These are phyloP conservation scores for Papilio xuthus DNA, from an alignment of 1,140 invertebrate genomes.

Conservation along the genomic window DNA sequence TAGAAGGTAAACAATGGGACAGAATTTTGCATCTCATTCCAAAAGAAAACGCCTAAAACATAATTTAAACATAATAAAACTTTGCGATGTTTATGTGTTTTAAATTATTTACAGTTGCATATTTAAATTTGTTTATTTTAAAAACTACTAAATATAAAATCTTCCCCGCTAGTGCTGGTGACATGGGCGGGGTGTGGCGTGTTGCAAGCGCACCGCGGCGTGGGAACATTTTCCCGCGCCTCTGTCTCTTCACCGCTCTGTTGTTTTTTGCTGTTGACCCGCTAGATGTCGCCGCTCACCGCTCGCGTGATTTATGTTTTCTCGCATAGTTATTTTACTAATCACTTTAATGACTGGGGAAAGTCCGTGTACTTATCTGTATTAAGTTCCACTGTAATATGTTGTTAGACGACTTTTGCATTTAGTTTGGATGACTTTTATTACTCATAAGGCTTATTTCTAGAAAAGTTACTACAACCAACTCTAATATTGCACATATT, in stretches of 20 bases:
- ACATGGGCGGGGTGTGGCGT: neutral
- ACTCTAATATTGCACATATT: too few relatives aligned
- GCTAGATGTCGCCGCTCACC: neutral
- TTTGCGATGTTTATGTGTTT: too few relatives aligned
- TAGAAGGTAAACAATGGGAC: too few relatives aligned
- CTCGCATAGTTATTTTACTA: neutral
- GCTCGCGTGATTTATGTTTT: neutral
- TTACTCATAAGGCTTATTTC: too few relatives aligned
- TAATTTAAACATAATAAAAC: too few relatives aligned
- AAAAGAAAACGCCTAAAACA: too few relatives aligned
- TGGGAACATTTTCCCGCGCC: conserved; percentile 12
- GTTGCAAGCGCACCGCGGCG: neutral
- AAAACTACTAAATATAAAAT: neutral
- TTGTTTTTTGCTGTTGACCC: neutral
- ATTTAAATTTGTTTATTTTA: neutral
- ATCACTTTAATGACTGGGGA: neutral
- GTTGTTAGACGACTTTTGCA: neutral
- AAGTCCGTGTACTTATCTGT: neutral
- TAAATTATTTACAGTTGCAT: too few relatives aligned
- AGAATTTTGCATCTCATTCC: too few relatives aligned
- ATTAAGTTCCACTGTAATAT: neutral
- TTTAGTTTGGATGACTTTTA: neutral
- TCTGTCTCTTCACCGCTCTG: neutral
- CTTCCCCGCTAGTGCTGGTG: neutral
- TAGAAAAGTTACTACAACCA: too few relatives aligned